Percentiles rank a stretch among this genome's conserved stretches.
Conservation (phyloP, 2,113 vertebrate species). For the Pteropus alecto region DNA sequence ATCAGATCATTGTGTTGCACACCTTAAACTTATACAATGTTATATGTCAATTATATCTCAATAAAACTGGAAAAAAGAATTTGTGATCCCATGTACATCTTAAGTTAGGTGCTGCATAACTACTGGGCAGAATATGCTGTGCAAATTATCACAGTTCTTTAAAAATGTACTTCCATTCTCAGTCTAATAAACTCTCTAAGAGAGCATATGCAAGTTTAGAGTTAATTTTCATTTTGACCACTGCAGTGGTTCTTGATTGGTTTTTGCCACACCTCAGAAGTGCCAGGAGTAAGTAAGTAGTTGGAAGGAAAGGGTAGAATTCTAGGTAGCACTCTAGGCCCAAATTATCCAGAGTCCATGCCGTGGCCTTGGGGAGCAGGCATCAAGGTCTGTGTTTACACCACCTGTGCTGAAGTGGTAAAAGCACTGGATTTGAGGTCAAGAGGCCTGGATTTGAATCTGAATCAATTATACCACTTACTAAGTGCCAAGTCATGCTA, state of each 20-base stretch:
- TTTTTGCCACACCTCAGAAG: not conserved
- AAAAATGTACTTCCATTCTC: not conserved
- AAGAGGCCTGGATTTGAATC: not conserved
- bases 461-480: not conserved
- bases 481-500: not conserved
- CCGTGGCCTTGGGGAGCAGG: not conserved
- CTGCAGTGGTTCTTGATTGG: not conserved
- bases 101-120: not conserved
- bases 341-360: not conserved
- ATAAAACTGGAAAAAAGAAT: not conserved
- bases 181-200: conserved; percentile 12
- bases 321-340: not conserved
- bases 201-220: not conserved
- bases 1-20: not conserved
- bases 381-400: not conserved
- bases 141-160: not conserved
- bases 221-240: not conserved
- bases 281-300: not conserved
- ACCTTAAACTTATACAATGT: not conserved
- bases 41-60: not conserved
- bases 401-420: not conserved
- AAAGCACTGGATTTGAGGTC: not conserved
- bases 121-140: not conserved
- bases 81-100: not conserved
- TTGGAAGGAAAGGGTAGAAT: not conserved